Evolutionary conservation across 2,113 vertebrate genomes (phyloP).

Genomic region (Thalassoma bifasciatum): DNA sequence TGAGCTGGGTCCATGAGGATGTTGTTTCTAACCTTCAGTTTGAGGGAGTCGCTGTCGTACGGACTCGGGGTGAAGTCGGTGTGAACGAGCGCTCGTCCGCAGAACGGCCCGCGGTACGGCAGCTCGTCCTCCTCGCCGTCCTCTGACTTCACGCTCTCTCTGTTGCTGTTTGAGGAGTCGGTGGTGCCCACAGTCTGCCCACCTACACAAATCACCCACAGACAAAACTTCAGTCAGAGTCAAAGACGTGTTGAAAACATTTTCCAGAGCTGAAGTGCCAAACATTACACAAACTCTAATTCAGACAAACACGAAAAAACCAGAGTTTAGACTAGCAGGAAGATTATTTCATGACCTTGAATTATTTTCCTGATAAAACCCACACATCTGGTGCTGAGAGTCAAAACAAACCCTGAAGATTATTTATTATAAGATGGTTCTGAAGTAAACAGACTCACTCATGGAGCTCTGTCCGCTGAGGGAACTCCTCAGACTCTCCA

Average conservation of each 20-base stretch:
- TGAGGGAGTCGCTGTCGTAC: constrained; percentile 96
- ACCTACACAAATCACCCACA: constrained; percentile 78
- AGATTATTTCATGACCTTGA: constrained; percentile 7
- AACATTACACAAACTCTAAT: neutral
- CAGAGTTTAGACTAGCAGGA: constrained; percentile 28
- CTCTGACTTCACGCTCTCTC: constrained; percentile 97
- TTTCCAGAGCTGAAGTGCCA: neutral
- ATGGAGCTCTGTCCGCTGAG: constrained; percentile 97
- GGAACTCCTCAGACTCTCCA: constrained; percentile 96
- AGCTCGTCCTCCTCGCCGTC: constrained; percentile 96
- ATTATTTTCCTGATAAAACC: constrained; percentile 32
- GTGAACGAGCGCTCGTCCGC: constrained; percentile 93
- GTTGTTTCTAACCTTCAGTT: constrained; percentile 89
- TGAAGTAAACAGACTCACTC: constrained; percentile 85
- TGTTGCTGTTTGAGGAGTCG: constrained; percentile 96
- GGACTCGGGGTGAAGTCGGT: constrained; percentile 97
- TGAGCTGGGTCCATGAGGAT: accelerated
- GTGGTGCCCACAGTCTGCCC: constrained; percentile 97
- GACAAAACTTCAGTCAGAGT: neutral
- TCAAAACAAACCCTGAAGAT: constrained; percentile 35
- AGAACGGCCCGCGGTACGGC: constrained; percentile 94
- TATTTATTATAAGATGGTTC: constrained; percentile 13
- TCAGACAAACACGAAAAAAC: constrained; percentile 3
- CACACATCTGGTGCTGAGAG: constrained; percentile 40
- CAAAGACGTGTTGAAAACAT: neutral